Base-by-base conservation (phyloP, 1,140 invertebrate genomes). In the Atta cephalotes region DNA sequence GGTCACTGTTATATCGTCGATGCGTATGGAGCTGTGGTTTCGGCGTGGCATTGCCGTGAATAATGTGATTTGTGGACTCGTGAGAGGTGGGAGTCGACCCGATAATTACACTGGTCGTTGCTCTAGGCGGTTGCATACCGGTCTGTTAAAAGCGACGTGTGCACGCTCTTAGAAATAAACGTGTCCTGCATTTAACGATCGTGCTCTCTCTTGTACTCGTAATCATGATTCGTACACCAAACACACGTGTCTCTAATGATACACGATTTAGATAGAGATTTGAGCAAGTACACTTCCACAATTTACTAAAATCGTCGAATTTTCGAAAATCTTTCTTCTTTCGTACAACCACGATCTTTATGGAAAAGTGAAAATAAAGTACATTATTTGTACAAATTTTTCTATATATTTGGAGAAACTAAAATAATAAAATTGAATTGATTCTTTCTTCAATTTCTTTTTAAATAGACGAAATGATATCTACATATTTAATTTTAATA, bases 81-180 rank as follows among this genome's bases (percentile, higher is more conserved):
- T 28, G 76, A 74, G 25, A 85, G 51, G 68, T 80, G 80, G 70
- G 76, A 78, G 87, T 90, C 82, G 87, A 89, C 72, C 91, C 86
- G 89, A 92, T 93, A 92, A 93, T 92, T 92, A 92, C 86, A 60
- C 63, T 88, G 87, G 88, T 89, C 91, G 87, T 92, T 91, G 90
- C 91, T 91, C 88, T 90, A 87, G 86, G 84, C 87, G 63, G 68
- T 79, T 85, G 91, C 87, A 91, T 87, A 86, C 84, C 80, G 56
- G 72, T 65, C 86, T 90, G 86, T 93, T 93, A 82, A 90, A 82
- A 88, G 51, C 62, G 45, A 76, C 62, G 74, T 68, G 21, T 63
- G 71, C 60, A 84, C 14, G 25, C 56, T 68, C 62, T 80, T 70
- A 63, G 51, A 76, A 51, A 71, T 51, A 79, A 89, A 79, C 80